Base-by-base conservation (phyloP, 2,797 vertebrate species). In the Chiloscyllium punctatum region DNA sequence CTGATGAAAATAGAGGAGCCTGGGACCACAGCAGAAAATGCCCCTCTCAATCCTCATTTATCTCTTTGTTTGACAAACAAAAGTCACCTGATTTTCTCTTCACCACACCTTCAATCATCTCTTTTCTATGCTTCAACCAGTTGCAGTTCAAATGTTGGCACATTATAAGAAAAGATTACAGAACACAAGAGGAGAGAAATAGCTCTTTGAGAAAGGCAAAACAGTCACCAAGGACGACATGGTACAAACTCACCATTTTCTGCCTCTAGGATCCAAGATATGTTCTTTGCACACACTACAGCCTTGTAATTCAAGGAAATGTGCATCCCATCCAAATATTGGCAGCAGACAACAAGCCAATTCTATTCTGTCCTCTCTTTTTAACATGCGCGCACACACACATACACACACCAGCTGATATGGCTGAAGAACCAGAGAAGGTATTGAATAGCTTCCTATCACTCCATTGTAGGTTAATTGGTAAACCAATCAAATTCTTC, bases 261-360 rank as follows among this genome's bases (percentile, higher is more conserved):
- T 21, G 95, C 96, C 96, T 95, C 68, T 96, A 91, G 96, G 96
- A 96, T 96, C 96, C 96, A 95, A 95, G 96, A 84, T 84, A 90
- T 37, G 77, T 95, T 96, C 95, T 95, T 96, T 95, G 96, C 96
- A 96, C 95, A 96, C 96, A 96, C 96, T 95, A 66, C 96, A 95
- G 96, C 97, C 77, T 86, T 95, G 94, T 95, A 62, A 62, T 95
- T 6, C 25, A 30, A 72, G 66, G 66, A 66, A 95, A 96, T 96
- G 96, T 96, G 96, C 97, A 96, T 97, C 96, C 96, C 96, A 96
- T 96, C 96, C 95, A 94, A 69, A 79, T 91, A 96, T 96, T 97
- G 97, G 96, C 96, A 95, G 87, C 90, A 95, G 96, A 96, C 96
- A 96, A 96, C 94, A 90, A 96, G 71, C 69, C 88, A 84, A 57